Base-by-base conservation (phyloP, 2,797 vertebrate genomes). In the Aulostomus chinensis region DNA sequence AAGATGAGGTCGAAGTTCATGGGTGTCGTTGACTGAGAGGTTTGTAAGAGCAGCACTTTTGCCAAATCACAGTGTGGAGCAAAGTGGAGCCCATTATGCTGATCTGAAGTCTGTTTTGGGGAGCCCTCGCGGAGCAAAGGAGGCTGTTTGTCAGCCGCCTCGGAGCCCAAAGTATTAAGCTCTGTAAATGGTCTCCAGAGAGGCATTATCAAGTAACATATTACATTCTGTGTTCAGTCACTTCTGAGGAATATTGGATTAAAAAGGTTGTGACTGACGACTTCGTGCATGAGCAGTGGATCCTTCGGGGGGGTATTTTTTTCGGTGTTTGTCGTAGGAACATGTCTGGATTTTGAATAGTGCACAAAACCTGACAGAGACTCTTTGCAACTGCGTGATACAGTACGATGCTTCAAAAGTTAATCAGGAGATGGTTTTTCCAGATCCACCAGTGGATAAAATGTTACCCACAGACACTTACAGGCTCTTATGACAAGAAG, bases 401-500 rank as follows among this genome's bases (percentile, higher is more conserved):
- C 10, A 28, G n/a, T n/a, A n/a, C n/a, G n/a, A 28, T 28, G 26
- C 26, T 3, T 11, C 26, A 28, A 28, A 28, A 28, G 50, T 35
- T 37, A n/a, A n/a, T n/a, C n/a, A n/a, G n/a, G n/a, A n/a, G n/a
- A n/a, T n/a, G n/a, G n/a, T n/a, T n/a, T n/a, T n/a, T n/a, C n/a
- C n/a, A n/a, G n/a, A n/a, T n/a, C n/a, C n/a, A n/a, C n/a, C n/a
- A n/a, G n/a, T n/a, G n/a, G n/a, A n/a, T n/a, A n/a, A n/a, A n/a
- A n/a, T n/a, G n/a, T n/a, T n/a, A n/a, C n/a, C n/a, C n/a, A n/a
- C n/a, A n/a, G 63, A 80, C 62, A 51, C 54, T 60, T 62, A 65
- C 34, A 63, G n/a, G 13, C 81, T 84, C 40, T 81, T 81, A 25
- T 43, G 68, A 52, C 32, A 35, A 37, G 50, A 64, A 74, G 39